Conservation (phyloP, 2,888 invertebrate species). For the Zonitis immaculata region DNA sequence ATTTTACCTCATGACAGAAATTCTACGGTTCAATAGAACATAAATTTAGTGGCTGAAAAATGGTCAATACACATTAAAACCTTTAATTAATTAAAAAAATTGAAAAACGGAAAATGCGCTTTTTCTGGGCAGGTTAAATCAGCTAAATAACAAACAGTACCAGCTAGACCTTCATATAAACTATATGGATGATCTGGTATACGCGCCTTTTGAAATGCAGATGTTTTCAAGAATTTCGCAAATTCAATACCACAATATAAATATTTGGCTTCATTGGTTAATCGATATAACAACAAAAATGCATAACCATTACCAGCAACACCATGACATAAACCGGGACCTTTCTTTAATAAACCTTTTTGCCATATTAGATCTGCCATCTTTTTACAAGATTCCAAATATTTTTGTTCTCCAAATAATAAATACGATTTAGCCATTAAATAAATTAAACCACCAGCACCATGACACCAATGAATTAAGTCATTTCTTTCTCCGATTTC, state of each 20-base stretch:
- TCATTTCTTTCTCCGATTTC: constrained; percentile 62
- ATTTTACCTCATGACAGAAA: no score
- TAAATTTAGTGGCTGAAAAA: no score
- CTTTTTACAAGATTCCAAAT: constrained; percentile 61
- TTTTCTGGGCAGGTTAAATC: constrained; percentile 69
- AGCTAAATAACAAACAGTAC: constrained; percentile 75
- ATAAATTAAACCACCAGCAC: constrained; percentile 78
- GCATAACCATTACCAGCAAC: constrained; percentile 79
- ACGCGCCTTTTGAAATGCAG: constrained; percentile 64
- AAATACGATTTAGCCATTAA: constrained; percentile 76
- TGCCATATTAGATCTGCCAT: constrained; percentile 77
- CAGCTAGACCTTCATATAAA: constrained; percentile 82
- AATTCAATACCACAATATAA: constrained; percentile 71
- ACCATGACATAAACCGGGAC: constrained; percentile 88
- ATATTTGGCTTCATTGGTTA: constrained; percentile 67
- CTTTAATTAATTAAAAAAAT: constrained; percentile 55
- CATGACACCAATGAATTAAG: constrained; percentile 88
- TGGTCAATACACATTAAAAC: not conserved
- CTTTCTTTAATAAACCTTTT: constrained; percentile 77
- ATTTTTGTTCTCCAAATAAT: constrained; percentile 68
- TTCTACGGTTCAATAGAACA: no score
- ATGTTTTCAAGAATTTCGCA: constrained; percentile 66
- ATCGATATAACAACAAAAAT: constrained; percentile 66
- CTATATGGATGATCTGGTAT: constrained; percentile 79
- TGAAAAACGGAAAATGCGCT: constrained; percentile 80